Evolutionary conservation across 2,797 vertebrate genomes (phyloP), one percentile per base, ranked within the genome.

Genomic region (Luscinia megarhynchos): DNA sequence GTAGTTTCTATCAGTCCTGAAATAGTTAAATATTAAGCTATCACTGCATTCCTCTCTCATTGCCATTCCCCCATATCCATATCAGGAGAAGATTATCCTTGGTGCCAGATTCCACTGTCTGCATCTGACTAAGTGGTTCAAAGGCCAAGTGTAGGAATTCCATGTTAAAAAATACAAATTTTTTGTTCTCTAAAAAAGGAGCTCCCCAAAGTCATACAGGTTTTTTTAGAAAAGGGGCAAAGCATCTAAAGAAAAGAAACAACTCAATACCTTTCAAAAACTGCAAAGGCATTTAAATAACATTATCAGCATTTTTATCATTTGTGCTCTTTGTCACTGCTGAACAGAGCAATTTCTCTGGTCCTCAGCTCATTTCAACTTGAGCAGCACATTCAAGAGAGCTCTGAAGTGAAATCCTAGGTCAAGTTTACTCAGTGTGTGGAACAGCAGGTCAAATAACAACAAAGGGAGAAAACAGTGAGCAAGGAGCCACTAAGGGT

Each of bases 1-100:
- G 11, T 41, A 41, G 82, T 57, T 54, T 89, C 34, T 41, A 24
- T 54, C 68, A 87, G 88, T 14, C 24, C 57, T 59, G 83, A 94
- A 96, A 93, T 5, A 87, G 95, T 96, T 96, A 95, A 96, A 83
- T 69, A 95, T 94, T 95, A 96, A 96, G 87, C 87, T 63, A 79
- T 64, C 4, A 3, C 85, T 93, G 74, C 95, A 93, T 94, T 97
- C 94, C 92, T 96, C 89, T 89, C 84, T 94, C 86, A 46, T 55
- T 94, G 83, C 93, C 93, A 87, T 94, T 80, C 87, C 87, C 76
- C 85, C 61, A 32, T 85, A 95, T 81, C 92, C 93, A 73, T 96
- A 97, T 96, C 97, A 77, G 93, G 90, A 92, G 92, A 96, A 96
- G 89, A 93, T 91, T 95, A 92, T 94, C 95, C 95, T 77, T 76